These are phyloP conservation scores for Ailurus styani DNA, from an alignment of 2,113 vertebrate species.

Conservation along the genomic window DNA sequence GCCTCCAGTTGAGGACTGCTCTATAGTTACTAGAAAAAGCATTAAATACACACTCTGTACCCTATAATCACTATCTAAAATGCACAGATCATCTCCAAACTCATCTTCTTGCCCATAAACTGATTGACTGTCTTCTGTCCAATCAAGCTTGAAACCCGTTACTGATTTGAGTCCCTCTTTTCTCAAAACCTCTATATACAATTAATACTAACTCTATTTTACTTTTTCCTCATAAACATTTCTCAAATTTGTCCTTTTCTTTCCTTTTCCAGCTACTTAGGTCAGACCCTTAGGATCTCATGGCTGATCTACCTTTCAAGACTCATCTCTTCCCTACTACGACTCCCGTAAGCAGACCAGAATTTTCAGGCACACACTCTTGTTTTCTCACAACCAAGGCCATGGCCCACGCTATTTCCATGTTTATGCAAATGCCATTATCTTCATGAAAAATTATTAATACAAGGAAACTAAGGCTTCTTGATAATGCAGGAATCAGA, in stretches of 20 bases:
- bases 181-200: not conserved
- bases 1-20: not conserved
- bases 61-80: not conserved
- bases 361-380: not conserved
- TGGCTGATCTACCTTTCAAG: not conserved
- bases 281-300: not conserved
- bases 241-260: not conserved
- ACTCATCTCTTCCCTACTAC: not conserved
- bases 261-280: not conserved
- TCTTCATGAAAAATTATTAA: conserved; percentile 1
- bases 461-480: not conserved
- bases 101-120: not conserved
- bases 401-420: not conserved
- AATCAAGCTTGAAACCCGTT: not conserved
- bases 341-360: not conserved
- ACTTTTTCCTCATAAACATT: not conserved
- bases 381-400: not conserved
- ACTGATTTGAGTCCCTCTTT: not conserved
- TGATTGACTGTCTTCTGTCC: not conserved
- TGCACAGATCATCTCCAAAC: not conserved
- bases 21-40: not conserved
- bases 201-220: not conserved
- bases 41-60: not conserved
- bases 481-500: not conserved
- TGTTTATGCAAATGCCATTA: not conserved